phyloP scores from a whole-genome alignment of 2,888 invertebrate genomes.

The Smittia aterrima region DNA sequence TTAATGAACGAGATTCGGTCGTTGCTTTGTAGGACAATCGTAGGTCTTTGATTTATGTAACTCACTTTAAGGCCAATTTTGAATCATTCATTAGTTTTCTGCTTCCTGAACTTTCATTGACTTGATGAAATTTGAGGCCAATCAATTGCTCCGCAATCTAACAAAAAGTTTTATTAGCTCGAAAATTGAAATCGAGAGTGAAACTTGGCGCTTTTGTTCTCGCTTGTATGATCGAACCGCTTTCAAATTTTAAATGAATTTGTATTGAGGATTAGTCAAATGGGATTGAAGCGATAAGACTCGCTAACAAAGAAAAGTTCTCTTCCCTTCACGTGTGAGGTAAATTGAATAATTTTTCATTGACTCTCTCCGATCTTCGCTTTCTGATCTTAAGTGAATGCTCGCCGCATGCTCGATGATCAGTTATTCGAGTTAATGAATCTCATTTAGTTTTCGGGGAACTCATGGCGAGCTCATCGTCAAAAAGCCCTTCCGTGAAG shows the following conservation, averaged over 20 bases:
- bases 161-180: not conserved
- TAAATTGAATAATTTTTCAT: conserved; percentile 34
- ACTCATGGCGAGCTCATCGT: not conserved
- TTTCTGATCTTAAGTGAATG: not conserved
- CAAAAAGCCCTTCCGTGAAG: conserved; percentile 7
- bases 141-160: not conserved
- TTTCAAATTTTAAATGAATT: not conserved
- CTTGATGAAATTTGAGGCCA: not conserved
- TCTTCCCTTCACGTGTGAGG: conserved; percentile 34
- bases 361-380: not conserved
- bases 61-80: not conserved
- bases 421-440: conserved; percentile 27
- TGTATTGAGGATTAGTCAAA: conserved; percentile 28
- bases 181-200: conserved; percentile 37
- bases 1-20: not conserved
- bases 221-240: not conserved
- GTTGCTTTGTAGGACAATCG: not conserved
- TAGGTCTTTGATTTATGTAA: conserved; percentile 17
- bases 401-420: conserved; percentile 13
- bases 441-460: not conserved
- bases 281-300: conserved; percentile 30
- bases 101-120: not conserved
- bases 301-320: not conserved
- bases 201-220: conserved; percentile 19
- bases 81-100: not conserved